These are phyloP conservation scores for Cephus cinctus DNA, from an alignment of 1,140 invertebrate species.

Conservation along the genomic window DNA sequence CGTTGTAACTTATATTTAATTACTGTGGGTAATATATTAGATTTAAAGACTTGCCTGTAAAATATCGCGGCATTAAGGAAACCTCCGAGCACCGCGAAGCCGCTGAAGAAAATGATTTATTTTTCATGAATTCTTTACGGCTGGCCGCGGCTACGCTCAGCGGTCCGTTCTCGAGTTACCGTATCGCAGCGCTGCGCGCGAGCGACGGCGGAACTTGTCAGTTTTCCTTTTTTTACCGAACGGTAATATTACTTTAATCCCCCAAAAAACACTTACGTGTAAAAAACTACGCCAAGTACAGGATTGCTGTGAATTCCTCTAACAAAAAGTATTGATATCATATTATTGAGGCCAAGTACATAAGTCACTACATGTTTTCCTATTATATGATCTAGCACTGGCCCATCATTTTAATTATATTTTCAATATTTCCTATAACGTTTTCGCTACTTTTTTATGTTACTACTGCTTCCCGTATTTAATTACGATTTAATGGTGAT, in stretches of 20 bases:
- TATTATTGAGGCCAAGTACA: too few species aligned
- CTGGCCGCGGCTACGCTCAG: constrained; percentile 19
- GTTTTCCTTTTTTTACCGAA: background rate
- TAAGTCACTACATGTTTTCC: too few species aligned
- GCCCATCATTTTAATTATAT: too few species aligned
- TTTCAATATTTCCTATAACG: too few species aligned
- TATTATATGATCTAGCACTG: too few species aligned
- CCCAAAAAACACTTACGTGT: too few species aligned
- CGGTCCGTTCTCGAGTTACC: background rate
- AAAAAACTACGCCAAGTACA: too few species aligned
- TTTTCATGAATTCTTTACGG: constrained; percentile 41
- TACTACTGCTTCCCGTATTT: too few species aligned
- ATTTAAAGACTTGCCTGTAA: constrained; percentile 52
- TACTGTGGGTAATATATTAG: constrained; percentile 53
- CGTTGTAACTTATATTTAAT: constrained; percentile 50
- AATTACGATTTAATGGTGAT: too few species aligned
- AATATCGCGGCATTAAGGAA: constrained; percentile 54
- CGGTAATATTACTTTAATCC: constrained; percentile 12
- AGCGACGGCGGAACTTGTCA: background rate
- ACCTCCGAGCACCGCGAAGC: constrained; percentile 24
- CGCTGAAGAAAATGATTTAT: constrained; percentile 44
- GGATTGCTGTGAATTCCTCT: too few species aligned
- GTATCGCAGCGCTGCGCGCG: background rate
- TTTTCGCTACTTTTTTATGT: too few species aligned
- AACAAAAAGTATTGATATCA: too few species aligned